Conservation (phyloP, 35 echinoderm and acorn worm genomes). For the Strongylocentrotus purpuratus region DNA sequence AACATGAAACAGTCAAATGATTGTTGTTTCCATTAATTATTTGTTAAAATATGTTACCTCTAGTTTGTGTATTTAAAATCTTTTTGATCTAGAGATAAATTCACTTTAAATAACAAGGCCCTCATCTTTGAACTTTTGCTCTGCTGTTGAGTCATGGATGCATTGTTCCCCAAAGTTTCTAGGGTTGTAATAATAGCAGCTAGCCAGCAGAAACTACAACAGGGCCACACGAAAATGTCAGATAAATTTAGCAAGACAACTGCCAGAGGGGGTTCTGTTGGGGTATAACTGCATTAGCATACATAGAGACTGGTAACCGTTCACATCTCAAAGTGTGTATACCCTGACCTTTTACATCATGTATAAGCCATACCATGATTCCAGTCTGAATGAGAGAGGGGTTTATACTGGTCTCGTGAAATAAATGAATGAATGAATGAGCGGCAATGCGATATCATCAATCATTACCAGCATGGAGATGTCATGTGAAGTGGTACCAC, state of each 20-base stretch:
- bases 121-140: not conserved
- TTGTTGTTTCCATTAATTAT: not conserved
- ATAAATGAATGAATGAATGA: not conserved
- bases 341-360: not conserved
- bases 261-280: slow-evolving; percentile 9
- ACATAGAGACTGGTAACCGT: slow-evolving; percentile 9
- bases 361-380: slow-evolving; percentile 10
- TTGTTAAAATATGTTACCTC: not conserved
- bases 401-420: not conserved
- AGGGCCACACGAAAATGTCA: not conserved
- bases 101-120: not conserved
- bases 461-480: not conserved
- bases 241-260: slow-evolving; percentile 18
- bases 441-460: not conserved
- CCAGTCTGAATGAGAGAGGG: slow-evolving; percentile 17
- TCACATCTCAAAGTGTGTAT: not conserved
- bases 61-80: not conserved
- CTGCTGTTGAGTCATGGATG: not conserved
- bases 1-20: not conserved
- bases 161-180: not conserved
- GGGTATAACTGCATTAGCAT: not conserved
- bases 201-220: slow-evolving; percentile 10
- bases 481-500: not conserved
- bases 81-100: not conserved
- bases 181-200: not conserved